Base-by-base conservation (phyloP, 2,888 invertebrate genomes). In the Brassicogethes aeneus region DNA sequence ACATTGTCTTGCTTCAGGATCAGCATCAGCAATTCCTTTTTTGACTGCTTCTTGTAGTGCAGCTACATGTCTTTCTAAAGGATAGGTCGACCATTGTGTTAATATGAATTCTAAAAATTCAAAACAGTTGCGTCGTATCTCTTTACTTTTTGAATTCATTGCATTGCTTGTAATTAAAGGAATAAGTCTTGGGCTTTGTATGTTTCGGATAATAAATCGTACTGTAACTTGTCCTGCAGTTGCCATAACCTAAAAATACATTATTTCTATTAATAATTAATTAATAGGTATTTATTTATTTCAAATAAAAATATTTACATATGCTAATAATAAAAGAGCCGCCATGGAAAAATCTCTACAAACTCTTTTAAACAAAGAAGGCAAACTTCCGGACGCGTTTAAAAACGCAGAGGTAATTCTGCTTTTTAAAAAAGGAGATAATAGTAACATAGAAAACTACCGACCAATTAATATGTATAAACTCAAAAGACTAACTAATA, bases 1-100 rank as follows among this genome's bases (percentile, higher is more conserved):
- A 56, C 77, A 77, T 7, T 80, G 81, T 52, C 97, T 71, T 0
- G 95, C 93, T 38, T 87, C 87, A 16, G 85, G 79, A 68, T 99
- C 97, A 0, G 97, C 95, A 73, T 99, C 97, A 2, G 82, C 79
- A 46, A 96, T 84, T 0, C 94, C 94, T 50, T 82, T 81, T 45
- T 83, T 78, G 14, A 97, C 80, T 1, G 88, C 82, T 51, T 95
- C 95, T 48, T 86, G 80, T 2, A 99, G 66, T 1, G 77, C 69
- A 0, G 75, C 68, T 34, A 86, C 78, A 62, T 93, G 88, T 58
- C 80, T 82, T 64, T 95, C 95, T 40, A 97, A 68, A 0, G 81
- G 73, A 52, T 80, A 76, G 0, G 85, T 76, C n/a, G 86, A 79
- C 97, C 97, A 99, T 30, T 80, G 79, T 54, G 86, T 85, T 43